Base-by-base conservation (phyloP, 1,140 invertebrate genomes). In the Psix sp. region DNA sequence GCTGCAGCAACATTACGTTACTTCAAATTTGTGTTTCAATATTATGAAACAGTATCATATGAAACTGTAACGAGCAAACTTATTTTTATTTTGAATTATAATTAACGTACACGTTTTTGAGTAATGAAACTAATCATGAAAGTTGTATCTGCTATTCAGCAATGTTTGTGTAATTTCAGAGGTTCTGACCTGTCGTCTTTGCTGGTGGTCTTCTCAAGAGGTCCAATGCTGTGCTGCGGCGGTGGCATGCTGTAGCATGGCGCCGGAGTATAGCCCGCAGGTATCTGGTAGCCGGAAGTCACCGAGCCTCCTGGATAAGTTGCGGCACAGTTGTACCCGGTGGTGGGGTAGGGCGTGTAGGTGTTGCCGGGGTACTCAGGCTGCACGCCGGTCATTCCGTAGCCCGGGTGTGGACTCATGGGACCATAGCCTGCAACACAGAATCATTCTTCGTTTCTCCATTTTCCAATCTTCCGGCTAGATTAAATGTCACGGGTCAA, bases 211-310 rank as follows among this genome's bases (percentile, higher is more conserved):
- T 94, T 94, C 85, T 92, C 91, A 78, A 92, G 90, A 26, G 92
- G 91, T 60, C 92, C 92, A 74, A 93, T 90, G 9, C 88, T 88
- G 73, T 90, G 89, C 63, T 90, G 89, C 14, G 93, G 93, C 15
- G 93, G 93, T 66, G 93, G 93, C 93, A 95, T 95, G 46, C 91
- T 92, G 86, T 95, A 95, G 83, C 93, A 95, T 18, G 92, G 91
- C 38, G 89, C 88, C 21, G 92, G 91, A 9, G 90, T 90, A 84
- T 94, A 95, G 16, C 91, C 91, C 31, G 92, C 90, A 29, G 92
- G 92, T 46, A 87, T 87, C 72, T 87, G 86, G 56, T 91, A 91
- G 42, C 90, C 88, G 17, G 90, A 90, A 48, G 91, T 92, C 13
- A 90, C 90, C 38, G 91, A 90, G 74, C 91, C 86, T 42, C 84